A percentile compares a stretch with the other conserved stretches of the same genome.
These are phyloP conservation scores for Diadromus collaris DNA, from an alignment of 2,888 invertebrate species.

Conservation along the genomic window DNA sequence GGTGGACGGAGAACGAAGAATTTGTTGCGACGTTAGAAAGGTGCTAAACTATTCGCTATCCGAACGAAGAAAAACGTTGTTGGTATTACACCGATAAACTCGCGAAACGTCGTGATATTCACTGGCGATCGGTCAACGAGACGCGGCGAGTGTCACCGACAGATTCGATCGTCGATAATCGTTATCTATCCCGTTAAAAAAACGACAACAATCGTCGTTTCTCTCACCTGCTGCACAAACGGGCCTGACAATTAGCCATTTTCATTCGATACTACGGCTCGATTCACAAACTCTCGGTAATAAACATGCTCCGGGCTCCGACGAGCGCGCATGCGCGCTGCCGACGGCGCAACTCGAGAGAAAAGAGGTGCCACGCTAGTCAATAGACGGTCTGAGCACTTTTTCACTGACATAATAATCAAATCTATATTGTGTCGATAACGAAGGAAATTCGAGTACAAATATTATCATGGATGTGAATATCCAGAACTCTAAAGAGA, in stretches of 20 bases:
- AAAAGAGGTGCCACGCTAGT: conserved; percentile 22
- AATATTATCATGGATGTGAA: not conserved
- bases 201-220: conserved; percentile 49
- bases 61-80: not conserved
- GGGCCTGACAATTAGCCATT: conserved; percentile 78
- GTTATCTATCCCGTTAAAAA: conserved; percentile 4
- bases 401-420: not conserved
- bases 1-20: not conserved
- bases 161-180: not conserved
- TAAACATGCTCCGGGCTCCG: conserved; percentile 68
- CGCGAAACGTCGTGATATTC: conserved; percentile 3
- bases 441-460: not conserved
- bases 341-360: conserved; percentile 40
- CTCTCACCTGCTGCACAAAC: conserved; percentile 76
- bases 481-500: not conserved
- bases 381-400: conserved; percentile 3
- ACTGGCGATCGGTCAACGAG: not conserved
- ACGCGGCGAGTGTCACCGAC: not conserved
- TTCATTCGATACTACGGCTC: conserved; percentile 70
- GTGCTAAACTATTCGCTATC: conserved; percentile 1
- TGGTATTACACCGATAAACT: not conserved
- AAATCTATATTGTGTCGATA: conserved; percentile 8
- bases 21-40: not conserved
- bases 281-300: conserved; percentile 69
- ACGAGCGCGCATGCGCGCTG: conserved; percentile 34